These are phyloP conservation scores for Dioctria linearis DNA, from an alignment of 2,888 invertebrate genomes.

Conservation along the genomic window DNA sequence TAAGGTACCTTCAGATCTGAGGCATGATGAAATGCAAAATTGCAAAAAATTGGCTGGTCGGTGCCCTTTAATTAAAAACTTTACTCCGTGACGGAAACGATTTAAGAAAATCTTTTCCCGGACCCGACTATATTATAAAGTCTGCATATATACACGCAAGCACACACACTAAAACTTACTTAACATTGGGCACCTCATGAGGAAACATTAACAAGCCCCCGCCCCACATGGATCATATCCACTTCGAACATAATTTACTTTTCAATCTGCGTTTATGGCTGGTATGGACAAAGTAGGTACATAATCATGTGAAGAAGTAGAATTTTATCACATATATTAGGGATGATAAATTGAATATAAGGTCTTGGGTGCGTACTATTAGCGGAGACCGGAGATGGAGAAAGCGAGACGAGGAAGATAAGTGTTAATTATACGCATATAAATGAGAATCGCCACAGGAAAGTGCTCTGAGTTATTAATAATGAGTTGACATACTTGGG, in stretches of 20 bases:
- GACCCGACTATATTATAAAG: neutral
- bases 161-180: no score
- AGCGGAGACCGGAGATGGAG: neutral
- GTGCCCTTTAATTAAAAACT: conserved; percentile 50
- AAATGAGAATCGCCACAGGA: neutral
- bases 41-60: conserved; percentile 40
- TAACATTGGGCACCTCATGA: conserved; percentile 9
- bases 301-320: conserved; percentile 16
- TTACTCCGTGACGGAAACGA: conserved; percentile 52
- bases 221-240: conserved; percentile 14
- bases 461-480: neutral
- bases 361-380: neutral
- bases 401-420: neutral
- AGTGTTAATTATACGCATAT: conserved; percentile 23
- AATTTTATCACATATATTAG: conserved; percentile 2
- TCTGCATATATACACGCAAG: neutral
- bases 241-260: conserved; percentile 17
- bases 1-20: conserved; percentile 23
- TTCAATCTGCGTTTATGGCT: conserved; percentile 8
- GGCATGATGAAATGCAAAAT: conserved; percentile 42
- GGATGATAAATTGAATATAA: conserved; percentile 30
- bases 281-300: neutral
- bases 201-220: conserved; percentile 37
- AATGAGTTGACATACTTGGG: neutral
- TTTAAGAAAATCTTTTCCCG: conserved; percentile 35